Base-by-base conservation (phyloP, 1,140 invertebrate species). In the Mesaphorura yosii region DNA sequence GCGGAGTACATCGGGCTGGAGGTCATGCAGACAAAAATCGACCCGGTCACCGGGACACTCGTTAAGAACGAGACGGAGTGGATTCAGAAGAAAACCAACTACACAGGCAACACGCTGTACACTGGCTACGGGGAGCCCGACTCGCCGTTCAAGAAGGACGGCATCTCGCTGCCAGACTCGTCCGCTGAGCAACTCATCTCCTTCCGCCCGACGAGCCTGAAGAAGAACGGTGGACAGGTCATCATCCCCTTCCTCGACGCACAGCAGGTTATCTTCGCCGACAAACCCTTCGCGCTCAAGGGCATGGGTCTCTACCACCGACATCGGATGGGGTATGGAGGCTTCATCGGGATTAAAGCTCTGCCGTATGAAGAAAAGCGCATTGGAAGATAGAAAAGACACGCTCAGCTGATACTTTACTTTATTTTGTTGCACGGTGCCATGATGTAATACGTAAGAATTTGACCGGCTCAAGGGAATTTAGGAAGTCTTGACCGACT, bases 221-320 rank as follows among this genome's bases (percentile, higher is more conserved):
- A 3, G 2, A 55, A 55, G 37, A 40, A 51, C 20, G n/a, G 22
- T 25, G 47, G 14, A 6, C 50, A 55, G 17, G 41, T 44, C n/a
- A 27, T 48, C 1, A 42, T 55, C 31, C 53, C 53, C 4, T 55
- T 39, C 29, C 45, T 55, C 17, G 53, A 55, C 37, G 46, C 53
- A n/a, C 53, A 55, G 23, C 6, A 38, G 37, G 29, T 45, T 1
- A 42, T 55, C 17, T 37, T 48, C 2, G 23, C 19, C 25, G 27
- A 42, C 2, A 38, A 29, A 5, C 20, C 28, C 25, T n/a, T 3
- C 4, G 7, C 19, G n/a, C 17, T 55, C 3, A 49, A 19, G 17
- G 53, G 53, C 3, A 4, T 55, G 22, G 53, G 53, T 19, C 5
- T 55, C 34, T 55, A 29, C n/a, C 53, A 55, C 25, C 48, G 50